Conservation (phyloP, 1,140 invertebrate genomes). For the Brachionus paranguensis region DNA sequence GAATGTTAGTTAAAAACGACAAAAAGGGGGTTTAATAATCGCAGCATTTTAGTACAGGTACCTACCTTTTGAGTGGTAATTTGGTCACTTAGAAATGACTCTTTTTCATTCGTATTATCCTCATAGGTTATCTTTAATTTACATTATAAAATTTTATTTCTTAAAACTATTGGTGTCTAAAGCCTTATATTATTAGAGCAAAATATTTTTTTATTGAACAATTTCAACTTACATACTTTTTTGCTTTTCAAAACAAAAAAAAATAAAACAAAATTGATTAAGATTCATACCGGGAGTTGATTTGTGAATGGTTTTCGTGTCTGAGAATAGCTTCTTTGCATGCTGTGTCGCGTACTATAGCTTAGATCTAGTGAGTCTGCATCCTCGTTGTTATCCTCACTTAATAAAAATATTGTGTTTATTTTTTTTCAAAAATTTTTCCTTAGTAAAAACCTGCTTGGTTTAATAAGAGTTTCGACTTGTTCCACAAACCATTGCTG, state of each 20-base stretch:
- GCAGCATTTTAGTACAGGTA: neutral
- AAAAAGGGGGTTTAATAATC: neutral
- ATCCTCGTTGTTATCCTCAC: constrained; percentile 13
- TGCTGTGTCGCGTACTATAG: neutral
- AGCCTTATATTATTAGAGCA: neutral
- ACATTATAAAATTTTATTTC: neutral
- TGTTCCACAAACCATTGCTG: constrained; percentile 39
- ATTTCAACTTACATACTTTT: neutral
- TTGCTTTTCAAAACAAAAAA: neutral
- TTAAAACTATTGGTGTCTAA: neutral
- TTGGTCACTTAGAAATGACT: constrained; percentile 18
- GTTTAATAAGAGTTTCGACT: neutral
- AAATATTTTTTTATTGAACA: neutral
- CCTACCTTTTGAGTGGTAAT: neutral
- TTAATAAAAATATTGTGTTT: neutral
- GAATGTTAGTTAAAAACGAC: neutral
- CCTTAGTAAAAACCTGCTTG: neutral
- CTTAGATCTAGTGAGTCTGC: neutral
- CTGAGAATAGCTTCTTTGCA: constrained; percentile 4
- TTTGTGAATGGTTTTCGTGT: neutral
- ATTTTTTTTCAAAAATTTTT: no score
- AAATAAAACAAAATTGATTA: neutral
- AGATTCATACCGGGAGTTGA: neutral
- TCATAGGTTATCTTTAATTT: constrained; percentile 19
- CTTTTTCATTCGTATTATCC: constrained; percentile 31